Base-by-base conservation (phyloP, 2,797 vertebrate species). In the Trachurus trachurus region DNA sequence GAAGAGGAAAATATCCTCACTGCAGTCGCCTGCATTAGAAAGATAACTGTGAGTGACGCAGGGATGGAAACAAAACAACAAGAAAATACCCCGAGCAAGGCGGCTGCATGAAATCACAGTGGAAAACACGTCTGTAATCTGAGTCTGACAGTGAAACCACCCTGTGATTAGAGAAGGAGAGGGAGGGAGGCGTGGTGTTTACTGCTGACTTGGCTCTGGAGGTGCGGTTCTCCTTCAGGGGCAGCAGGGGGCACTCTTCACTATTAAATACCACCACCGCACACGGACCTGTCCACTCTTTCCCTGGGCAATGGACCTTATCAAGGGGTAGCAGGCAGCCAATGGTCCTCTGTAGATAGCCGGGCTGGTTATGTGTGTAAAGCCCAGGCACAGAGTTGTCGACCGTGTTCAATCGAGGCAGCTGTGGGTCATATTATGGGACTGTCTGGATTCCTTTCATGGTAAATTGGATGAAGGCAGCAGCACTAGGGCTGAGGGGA, bases 401-500 rank as follows among this genome's bases (percentile, higher is more conserved):
- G 62, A 76, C 74, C 61, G 47, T 77, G 83, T 67, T 90, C 83
- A 84, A 79, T 88, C 16, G 71, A 72, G 76, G 74, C 71, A 57
- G 76, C 81, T 56, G 78, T 40, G 76, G 85, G 89, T 89, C 84
- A 88, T 72, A 82, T 89, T 86, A 85, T 82, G 79, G 74, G 80
- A 83, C 89, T 68, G 88, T 90, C 89, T 84, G 79, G 80, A 80
- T 82, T 76, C 87, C 79, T 85, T 93, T 92, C 87, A 87, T 88
- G 91, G 84, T 89, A 81, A 89, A 93, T 89, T 91, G 90, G 89
- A 91, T 88, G 90, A 92, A 85, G 88, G 83, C 83, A 34, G 81
- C 82, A 39, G 79, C 82, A 71, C 75, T 61, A 61, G 65, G 84
- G 87, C 81, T 79, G 85, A 82, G 71, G 76, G 83, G 78, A 81